Evolutionary conservation across 2,888 invertebrate genomes (phyloP), one percentile per base, ranked within the genome.

Genomic region (Petrolisthes manimaculis): DNA sequence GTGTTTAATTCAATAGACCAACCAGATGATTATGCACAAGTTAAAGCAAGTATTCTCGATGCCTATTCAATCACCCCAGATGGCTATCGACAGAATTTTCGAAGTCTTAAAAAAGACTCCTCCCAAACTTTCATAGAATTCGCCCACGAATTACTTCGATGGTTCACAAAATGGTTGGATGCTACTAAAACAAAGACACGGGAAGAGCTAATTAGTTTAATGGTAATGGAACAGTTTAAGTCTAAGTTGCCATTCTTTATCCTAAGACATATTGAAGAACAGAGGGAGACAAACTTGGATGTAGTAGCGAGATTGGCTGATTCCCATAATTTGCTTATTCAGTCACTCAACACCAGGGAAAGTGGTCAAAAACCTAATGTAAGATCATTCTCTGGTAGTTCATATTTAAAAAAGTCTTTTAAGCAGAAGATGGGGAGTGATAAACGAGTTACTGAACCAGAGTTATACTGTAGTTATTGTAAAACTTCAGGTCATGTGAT

Each of bases 31-130:
- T 81, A 67, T 53, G 37, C 56, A 4, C 0, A 3, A 5, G 56
- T 81, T 12, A 81, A 81, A 37, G 14, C 61, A 0, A 37, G 12
- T 5, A 81, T 81, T 12, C 37, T 81, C 61, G 18, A 9, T 8
- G 81, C 67, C 0, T 81, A 81, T 37, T 9, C n/a, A 4, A 9
- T 81, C 12, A 81, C 67, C 21, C 81, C 67, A n/a, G 81, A 81
- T 37, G 12, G 61, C 4, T 81, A 81, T n/a, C 53, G 81, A 12
- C 24, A 61, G 21, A 12, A 56, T 12, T 81, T 81, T 67, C 12
- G 61, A 0, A 81, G 61, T n/a, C 24, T 24, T 4, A 56, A 24
- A 3, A 56, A 81, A 9, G 12, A 14, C 1, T 21, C 12, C 12
- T 14, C n/a, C 14, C 61, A 61, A 56, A 81, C 81, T 12, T 81